phyloP scores from a whole-genome alignment of 2,797 vertebrate species.

The Clarias platycephalus region DNA sequence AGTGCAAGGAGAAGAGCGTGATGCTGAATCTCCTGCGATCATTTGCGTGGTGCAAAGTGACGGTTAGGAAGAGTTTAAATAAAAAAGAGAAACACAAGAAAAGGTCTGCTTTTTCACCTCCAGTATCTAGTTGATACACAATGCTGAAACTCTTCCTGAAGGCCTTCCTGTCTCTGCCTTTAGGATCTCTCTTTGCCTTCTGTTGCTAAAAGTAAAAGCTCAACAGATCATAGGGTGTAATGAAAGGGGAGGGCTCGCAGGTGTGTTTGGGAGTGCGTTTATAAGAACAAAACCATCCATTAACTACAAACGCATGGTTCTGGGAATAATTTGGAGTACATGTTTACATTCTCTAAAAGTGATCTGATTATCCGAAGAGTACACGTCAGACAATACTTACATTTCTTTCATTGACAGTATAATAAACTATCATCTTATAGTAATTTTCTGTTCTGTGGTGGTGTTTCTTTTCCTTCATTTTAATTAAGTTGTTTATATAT shows the following conservation, averaged over 20 bases:
- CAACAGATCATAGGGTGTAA: neutral
- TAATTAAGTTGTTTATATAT: neutral
- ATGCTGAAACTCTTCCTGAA: neutral
- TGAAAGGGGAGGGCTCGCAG: neutral
- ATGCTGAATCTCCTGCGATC: slow-evolving; percentile 61
- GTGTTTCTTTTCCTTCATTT: neutral
- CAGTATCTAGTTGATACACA: neutral
- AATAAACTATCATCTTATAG: neutral
- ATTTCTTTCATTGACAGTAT: neutral
- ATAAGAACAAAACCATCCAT: neutral
- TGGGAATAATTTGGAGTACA: slow-evolving; percentile 1
- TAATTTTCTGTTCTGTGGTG: neutral
- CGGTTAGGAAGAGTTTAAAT: slow-evolving; percentile 27
- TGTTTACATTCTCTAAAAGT: neutral
- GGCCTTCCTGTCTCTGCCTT: neutral
- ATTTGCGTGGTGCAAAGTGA: slow-evolving; percentile 61
- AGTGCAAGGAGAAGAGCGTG: slow-evolving; percentile 53
- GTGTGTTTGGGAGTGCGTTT: neutral
- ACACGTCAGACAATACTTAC: no score
- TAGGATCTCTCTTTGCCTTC: neutral
- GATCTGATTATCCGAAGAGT: neutral
- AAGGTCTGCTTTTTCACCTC: slow-evolving; percentile 29
- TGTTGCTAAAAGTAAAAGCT: neutral
- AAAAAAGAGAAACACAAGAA: slow-evolving; percentile 14
- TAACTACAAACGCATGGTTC: neutral